Conservation (phyloP, 2,888 invertebrate genomes). For the Dasysyrphus albostriatus region DNA sequence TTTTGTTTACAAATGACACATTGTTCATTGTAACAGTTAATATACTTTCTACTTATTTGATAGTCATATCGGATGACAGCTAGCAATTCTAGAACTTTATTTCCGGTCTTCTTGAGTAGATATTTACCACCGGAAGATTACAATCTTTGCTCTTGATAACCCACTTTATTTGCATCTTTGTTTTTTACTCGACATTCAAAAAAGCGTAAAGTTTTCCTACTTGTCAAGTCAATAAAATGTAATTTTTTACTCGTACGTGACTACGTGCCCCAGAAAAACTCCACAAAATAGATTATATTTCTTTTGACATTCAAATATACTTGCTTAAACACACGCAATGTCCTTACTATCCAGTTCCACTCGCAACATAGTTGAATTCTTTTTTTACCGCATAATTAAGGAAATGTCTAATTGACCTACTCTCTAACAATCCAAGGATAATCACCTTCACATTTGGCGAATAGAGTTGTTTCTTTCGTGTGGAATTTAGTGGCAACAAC, state of each 20-base stretch:
- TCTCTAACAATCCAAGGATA: slow-evolving; percentile 54
- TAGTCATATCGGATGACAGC: no score
- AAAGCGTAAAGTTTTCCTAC: no score
- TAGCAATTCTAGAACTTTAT: no score
- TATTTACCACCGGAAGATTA: no score
- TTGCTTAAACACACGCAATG: background rate
- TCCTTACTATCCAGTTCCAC: no score
- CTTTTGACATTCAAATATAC: background rate
- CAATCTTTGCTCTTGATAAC: no score
- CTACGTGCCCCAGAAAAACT: background rate
- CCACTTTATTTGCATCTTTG: no score
- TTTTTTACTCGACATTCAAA: no score
- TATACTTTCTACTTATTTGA: no score
- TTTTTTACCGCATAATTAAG: background rate
- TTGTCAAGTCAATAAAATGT: background rate
- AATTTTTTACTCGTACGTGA: background rate
- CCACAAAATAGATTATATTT: background rate
- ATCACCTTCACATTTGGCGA: slow-evolving; percentile 52
- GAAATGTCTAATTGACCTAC: slow-evolving; percentile 57
- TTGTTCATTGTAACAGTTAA: no score
- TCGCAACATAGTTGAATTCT: background rate
- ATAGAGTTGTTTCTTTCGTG: slow-evolving; percentile 32
- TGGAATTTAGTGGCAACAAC: slow-evolving; percentile 41
- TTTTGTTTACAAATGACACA: no score
- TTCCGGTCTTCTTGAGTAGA: no score